Evolutionary conservation across 2,888 invertebrate species (phyloP).

Genomic region (Blastobasis lacticolella): DNA sequence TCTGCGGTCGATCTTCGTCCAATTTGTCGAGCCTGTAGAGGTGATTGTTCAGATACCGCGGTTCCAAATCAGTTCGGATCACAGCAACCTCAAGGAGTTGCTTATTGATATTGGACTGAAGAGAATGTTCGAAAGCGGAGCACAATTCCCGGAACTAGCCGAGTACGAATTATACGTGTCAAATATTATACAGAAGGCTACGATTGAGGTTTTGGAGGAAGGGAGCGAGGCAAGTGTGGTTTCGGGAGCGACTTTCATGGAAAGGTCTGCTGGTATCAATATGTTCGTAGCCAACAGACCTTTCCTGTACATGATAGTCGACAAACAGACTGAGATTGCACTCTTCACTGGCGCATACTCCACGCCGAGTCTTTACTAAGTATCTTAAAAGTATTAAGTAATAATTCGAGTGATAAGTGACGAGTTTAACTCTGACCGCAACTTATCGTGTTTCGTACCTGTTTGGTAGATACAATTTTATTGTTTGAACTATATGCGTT

Average conservation of each 20-base stretch:
- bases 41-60: constrained; percentile 70
- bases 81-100: constrained; percentile 57
- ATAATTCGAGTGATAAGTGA: no score
- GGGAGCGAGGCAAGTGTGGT: constrained; percentile 44
- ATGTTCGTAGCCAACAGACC: constrained; percentile 45
- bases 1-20: constrained; percentile 34
- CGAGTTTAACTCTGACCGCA: no score
- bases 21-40: constrained; percentile 24
- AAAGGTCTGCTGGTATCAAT: constrained; percentile 25
- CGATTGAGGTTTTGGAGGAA: constrained; percentile 53
- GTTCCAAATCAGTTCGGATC: constrained; percentile 70
- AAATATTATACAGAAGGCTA: constrained; percentile 54
- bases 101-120: constrained; percentile 52
- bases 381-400: background rate
- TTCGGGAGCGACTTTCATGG: constrained; percentile 25
- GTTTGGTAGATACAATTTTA: no score
- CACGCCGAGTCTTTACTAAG: constrained; percentile 35
- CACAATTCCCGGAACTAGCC: constrained; percentile 41
- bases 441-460: no score
- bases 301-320: constrained; percentile 56
- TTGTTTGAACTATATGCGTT: no score
- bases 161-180: constrained; percentile 35
- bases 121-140: constrained; percentile 37
- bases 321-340: constrained; percentile 36
- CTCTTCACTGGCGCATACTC: constrained; percentile 57